Evolutionary conservation across 2,797 vertebrate genomes (phyloP).

Genomic region (Sardinella longiceps): DNA sequence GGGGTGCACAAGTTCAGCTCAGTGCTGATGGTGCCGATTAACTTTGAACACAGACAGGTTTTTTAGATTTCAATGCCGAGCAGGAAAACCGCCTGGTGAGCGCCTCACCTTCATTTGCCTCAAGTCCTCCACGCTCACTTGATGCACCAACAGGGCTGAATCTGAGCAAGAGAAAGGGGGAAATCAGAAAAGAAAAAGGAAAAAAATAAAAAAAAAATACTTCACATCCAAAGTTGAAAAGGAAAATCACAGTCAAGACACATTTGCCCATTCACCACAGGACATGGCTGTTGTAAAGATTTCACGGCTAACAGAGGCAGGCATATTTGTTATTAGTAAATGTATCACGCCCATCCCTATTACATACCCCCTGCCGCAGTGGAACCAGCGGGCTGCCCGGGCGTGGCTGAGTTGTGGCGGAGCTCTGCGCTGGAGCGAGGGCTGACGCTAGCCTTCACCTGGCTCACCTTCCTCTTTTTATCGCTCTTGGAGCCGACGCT

Average conservation of each 20-base stretch:
- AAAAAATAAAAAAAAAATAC: too few relatives aligned
- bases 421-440: slow-evolving; percentile 81
- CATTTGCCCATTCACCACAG: not conserved
- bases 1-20: not conserved
- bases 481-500: slow-evolving; percentile 81
- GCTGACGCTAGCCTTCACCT: slow-evolving; percentile 76
- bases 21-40: not conserved
- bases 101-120: slow-evolving; percentile 85
- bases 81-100: not conserved
- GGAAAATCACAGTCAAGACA: not conserved
- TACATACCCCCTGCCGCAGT: slow-evolving; percentile 57
- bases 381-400: slow-evolving; percentile 55
- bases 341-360: not conserved
- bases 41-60: slow-evolving; percentile 13
- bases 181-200: slow-evolving; percentile 36
- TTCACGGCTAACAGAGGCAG: not conserved
- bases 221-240: not conserved
- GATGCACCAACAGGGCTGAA: slow-evolving; percentile 70
- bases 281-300: not conserved
- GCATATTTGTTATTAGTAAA: not conserved
- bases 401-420: slow-evolving; percentile 63
- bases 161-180: slow-evolving; percentile 59
- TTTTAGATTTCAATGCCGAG: not conserved
- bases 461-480: slow-evolving; percentile 79
- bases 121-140: slow-evolving; percentile 85